A percentile compares a stretch with the other conserved stretches of the same genome.
Evolutionary conservation across 2,113 vertebrate genomes (phyloP).

Genomic region (Chitala chitala): DNA sequence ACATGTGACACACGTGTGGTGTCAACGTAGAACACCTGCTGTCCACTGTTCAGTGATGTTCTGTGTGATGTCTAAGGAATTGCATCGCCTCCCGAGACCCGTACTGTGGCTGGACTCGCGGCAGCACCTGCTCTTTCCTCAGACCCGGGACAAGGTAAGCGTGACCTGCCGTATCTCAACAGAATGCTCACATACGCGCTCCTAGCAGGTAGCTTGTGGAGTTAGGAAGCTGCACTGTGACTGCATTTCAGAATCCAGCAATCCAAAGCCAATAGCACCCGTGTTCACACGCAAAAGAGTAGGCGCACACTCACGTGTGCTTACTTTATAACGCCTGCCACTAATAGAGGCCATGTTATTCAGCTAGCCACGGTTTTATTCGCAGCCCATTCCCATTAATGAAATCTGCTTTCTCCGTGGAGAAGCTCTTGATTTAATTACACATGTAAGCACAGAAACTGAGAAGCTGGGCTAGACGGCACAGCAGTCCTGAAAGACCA

Average conservation of each 20-base stretch:
- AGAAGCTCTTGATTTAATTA: constrained; percentile 53
- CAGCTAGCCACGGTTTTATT: constrained; percentile 7
- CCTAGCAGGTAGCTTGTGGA: too few species aligned
- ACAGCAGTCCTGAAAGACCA: constrained; percentile 45
- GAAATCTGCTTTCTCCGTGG: constrained; percentile 52
- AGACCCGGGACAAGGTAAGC: constrained; percentile 77
- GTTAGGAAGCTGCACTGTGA: too few species aligned
- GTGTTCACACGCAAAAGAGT: too few species aligned
- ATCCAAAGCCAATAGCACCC: too few species aligned
- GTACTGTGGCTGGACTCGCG: constrained; percentile 87
- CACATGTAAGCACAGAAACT: constrained; percentile 46
- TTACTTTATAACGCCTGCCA: not conserved
- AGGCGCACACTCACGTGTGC: not conserved
- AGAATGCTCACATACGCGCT: not conserved
- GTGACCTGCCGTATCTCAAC: not conserved
- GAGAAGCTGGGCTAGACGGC: constrained; percentile 47
- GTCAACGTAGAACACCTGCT: constrained; percentile 17
- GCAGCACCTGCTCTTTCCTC: constrained; percentile 83
- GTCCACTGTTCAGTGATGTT: not conserved
- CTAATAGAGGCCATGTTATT: not conserved
- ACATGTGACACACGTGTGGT: too few species aligned
- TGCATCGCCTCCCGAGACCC: constrained; percentile 87
- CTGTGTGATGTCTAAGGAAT: constrained; percentile 59
- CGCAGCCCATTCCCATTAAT: constrained; percentile 19
- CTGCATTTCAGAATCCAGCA: too few species aligned